Evolutionary conservation across 1,140 invertebrate genomes (phyloP).

Genomic region (Drosophila malerkotliana): DNA sequence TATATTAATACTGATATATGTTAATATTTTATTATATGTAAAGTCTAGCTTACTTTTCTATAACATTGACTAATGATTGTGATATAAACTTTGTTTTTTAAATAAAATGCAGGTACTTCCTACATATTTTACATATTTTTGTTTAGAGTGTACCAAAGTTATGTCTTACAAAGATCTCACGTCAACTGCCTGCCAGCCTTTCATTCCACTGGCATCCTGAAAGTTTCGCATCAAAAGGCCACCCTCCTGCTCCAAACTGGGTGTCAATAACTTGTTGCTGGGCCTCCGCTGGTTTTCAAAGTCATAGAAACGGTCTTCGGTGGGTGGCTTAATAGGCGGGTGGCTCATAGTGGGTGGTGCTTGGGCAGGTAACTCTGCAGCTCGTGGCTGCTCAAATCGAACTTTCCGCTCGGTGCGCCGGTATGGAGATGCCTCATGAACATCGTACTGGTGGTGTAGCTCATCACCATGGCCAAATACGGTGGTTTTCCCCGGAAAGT

Average conservation of each 20-base stretch:
- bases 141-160: slow-evolving; percentile 1
- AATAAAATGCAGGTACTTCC: not conserved
- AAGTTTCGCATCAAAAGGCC: slow-evolving; percentile 51
- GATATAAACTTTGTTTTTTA: not conserved
- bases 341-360: not conserved
- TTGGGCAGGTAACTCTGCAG: slow-evolving; percentile 1
- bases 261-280: slow-evolving; percentile 36
- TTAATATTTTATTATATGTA: not conserved
- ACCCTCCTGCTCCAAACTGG: slow-evolving; percentile 43
- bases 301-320: slow-evolving; percentile 78
- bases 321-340: slow-evolving; percentile 14
- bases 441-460: slow-evolving; percentile 69
- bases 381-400: slow-evolving; percentile 64
- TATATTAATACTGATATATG: not conserved
- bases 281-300: slow-evolving; percentile 66
- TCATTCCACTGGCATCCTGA: slow-evolving; percentile 38
- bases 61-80: slow-evolving; percentile 20
- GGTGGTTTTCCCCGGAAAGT: slow-evolving; percentile 63
- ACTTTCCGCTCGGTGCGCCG: slow-evolving; percentile 75
- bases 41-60: slow-evolving; percentile 1
- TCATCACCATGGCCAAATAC: slow-evolving; percentile 61
- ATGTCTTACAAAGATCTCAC: slow-evolving; percentile 55
- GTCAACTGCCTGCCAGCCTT: slow-evolving; percentile 78
- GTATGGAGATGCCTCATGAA: slow-evolving; percentile 65
- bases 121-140: slow-evolving; percentile 4